Percentiles rank a stretch among this genome's conserved stretches.
Conservation (phyloP, 2,113 vertebrate genomes). For the Engraulis encrasicolus region DNA sequence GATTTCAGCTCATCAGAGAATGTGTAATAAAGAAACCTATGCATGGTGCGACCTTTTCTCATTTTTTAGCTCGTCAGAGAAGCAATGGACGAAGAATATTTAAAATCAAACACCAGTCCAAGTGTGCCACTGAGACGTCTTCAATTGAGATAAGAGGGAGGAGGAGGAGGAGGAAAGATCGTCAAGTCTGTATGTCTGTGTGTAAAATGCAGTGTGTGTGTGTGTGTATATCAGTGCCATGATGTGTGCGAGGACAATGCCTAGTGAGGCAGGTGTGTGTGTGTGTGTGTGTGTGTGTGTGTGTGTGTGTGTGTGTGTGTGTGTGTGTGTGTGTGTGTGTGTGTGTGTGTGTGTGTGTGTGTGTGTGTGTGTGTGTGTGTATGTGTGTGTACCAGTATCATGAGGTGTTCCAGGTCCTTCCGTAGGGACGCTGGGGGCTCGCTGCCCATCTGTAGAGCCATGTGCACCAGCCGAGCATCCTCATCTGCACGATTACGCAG, state of each 20-base stretch:
- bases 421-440: slow-evolving; percentile 88
- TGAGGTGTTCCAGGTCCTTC: slow-evolving; percentile 92
- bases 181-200: neutral
- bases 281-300: neutral
- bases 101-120: neutral
- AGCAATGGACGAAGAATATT: neutral
- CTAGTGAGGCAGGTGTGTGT: slow-evolving; percentile 77
- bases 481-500: slow-evolving; percentile 95
- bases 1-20: too few species aligned
- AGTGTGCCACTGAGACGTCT: neutral
- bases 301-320: neutral
- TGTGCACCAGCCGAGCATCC: slow-evolving; percentile 93
- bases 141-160: neutral
- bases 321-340: neutral
- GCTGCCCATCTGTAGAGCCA: slow-evolving; percentile 94
- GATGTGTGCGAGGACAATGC: slow-evolving; percentile 92
- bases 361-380: neutral
- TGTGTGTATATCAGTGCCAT: slow-evolving; percentile 85
- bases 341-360: neutral
- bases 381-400: slow-evolving; percentile 84
- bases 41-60: too few species aligned
- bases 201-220: neutral
- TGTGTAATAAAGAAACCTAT: too few species aligned
- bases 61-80: neutral
- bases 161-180: too few species aligned